Conservation (phyloP, 2,113 vertebrate species). For the Callipepla squamata region DNA sequence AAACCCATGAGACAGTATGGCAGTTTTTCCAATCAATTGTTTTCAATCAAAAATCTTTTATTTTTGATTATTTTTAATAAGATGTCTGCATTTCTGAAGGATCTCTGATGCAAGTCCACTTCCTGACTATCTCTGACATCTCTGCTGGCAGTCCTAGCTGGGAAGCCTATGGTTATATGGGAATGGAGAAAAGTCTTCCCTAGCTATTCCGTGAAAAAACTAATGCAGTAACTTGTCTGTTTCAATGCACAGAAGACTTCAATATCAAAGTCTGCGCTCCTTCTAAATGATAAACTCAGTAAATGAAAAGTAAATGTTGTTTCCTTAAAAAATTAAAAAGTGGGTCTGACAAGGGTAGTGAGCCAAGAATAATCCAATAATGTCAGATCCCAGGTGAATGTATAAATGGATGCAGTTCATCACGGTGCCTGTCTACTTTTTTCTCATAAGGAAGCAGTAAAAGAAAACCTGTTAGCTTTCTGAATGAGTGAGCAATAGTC, state of each 20-base stretch:
- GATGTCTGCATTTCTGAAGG: neutral
- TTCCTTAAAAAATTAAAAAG: constrained; percentile 24
- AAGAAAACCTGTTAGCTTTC: constrained; percentile 42
- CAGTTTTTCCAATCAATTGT: neutral
- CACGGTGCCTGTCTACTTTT: neutral
- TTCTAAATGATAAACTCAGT: neutral
- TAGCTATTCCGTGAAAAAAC: neutral
- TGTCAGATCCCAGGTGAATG: constrained; percentile 22
- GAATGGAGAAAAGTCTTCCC: neutral
- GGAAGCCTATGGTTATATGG: neutral
- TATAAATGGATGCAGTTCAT: constrained; percentile 31
- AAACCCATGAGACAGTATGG: neutral
- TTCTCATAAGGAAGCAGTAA: neutral
- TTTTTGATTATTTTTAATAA: neutral
- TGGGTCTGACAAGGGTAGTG: neutral
- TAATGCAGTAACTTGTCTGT: neutral
- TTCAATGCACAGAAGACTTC: neutral
- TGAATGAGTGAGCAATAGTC: constrained; percentile 53
- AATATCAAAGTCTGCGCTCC: neutral
- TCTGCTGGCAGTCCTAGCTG: neutral
- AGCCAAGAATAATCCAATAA: constrained; percentile 47
- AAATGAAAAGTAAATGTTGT: neutral
- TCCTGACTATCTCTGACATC: neutral
- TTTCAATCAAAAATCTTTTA: neutral
- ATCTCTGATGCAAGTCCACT: neutral